phyloP scores from a whole-genome alignment of 1,140 invertebrate genomes.

The Drosophila tristis region DNA sequence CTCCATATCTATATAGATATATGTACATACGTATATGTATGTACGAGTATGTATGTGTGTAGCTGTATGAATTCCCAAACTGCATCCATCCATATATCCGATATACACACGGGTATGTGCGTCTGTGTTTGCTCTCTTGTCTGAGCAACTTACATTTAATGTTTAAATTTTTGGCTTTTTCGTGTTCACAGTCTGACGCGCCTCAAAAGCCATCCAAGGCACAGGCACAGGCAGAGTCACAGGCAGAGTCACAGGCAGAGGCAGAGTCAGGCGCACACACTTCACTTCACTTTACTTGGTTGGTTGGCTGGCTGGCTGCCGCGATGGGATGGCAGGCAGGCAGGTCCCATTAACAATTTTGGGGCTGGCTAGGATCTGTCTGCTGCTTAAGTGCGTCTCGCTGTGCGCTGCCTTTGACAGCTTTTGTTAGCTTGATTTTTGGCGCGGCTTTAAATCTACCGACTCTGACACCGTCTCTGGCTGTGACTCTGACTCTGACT shows the following conservation, averaged over 20 bases:
- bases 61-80: constrained; percentile 13
- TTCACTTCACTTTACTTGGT: constrained; percentile 58
- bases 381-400: constrained; percentile 60
- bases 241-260: not conserved
- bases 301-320: not conserved
- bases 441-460: constrained; percentile 55
- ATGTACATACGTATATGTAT: constrained; percentile 7
- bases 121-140: constrained; percentile 34
- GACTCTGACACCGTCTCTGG: constrained; percentile 13
- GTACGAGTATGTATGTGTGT: not conserved
- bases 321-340: constrained; percentile 13
- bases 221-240: constrained; percentile 8
- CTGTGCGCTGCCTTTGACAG: constrained; percentile 60
- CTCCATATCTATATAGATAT: constrained; percentile 33
- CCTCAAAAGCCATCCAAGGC: constrained; percentile 54
- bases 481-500: not conserved
- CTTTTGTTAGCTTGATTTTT: constrained; percentile 66
- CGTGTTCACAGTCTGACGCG: constrained; percentile 79
- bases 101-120: constrained; percentile 6
- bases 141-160: constrained; percentile 76
- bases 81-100: constrained; percentile 23
- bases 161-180: constrained; percentile 75
- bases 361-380: constrained; percentile 65
- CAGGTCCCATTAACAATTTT: constrained; percentile 75
- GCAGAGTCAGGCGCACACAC: constrained; percentile 50